Evolutionary conservation across 2,888 invertebrate species (phyloP).

Genomic region (Archaeoteleia sp.): DNA sequence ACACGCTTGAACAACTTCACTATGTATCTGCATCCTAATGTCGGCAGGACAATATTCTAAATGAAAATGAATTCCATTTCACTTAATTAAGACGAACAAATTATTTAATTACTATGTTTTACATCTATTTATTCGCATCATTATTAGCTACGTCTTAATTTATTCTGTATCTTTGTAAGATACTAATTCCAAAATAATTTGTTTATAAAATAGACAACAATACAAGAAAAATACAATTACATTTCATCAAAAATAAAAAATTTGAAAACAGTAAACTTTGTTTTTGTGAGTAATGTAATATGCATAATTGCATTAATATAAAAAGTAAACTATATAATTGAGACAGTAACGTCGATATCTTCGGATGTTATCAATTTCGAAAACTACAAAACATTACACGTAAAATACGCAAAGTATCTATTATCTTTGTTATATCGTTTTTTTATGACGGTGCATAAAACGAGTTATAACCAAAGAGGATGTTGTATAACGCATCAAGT

Average conservation of each 20-base stretch:
- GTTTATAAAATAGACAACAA: too few relatives aligned
- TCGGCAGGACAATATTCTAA: conserved; percentile 31
- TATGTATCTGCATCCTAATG: conserved; percentile 22
- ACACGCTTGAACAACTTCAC: conserved; percentile 36
- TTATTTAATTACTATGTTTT: too few relatives aligned
- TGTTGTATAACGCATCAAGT: conserved; percentile 34
- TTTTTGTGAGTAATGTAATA: too few relatives aligned
- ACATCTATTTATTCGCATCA: too few relatives aligned
- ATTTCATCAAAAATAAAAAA: too few relatives aligned
- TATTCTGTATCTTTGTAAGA: too few relatives aligned
- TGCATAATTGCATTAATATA: conserved; percentile 23
- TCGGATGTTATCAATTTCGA: conserved; percentile 21
- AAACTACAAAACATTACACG: conserved; percentile 23
- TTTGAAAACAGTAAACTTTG: too few relatives aligned
- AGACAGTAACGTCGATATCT: conserved; percentile 10
- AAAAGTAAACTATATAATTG: conserved; percentile 24
- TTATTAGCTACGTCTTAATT: too few relatives aligned
- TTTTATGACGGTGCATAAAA: conserved; percentile 27
- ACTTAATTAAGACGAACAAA: too few relatives aligned
- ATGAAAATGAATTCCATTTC: neutral
- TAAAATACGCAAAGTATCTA: conserved; percentile 23
- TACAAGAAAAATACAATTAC: too few relatives aligned
- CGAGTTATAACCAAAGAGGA: conserved; percentile 22
- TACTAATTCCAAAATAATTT: too few relatives aligned
- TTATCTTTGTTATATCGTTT: conserved; percentile 30